Conservation (phyloP, 2,888 invertebrate species). For the Mamestra brassicae region DNA sequence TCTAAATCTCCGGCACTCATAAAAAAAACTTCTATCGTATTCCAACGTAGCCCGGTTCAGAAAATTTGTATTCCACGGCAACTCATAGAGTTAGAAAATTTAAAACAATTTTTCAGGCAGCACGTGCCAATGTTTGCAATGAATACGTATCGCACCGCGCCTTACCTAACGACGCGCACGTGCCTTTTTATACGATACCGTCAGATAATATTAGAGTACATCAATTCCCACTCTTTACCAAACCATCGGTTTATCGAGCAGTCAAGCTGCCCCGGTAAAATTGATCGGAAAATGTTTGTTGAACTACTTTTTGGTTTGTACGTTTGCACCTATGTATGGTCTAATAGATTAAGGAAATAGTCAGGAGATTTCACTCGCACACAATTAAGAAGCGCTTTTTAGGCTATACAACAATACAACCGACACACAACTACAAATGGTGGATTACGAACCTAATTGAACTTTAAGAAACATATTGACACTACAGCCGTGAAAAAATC, state of each 20-base stretch:
- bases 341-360: not conserved
- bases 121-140: constrained; percentile 78
- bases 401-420: not conserved
- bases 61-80: constrained; percentile 65
- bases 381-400: not conserved
- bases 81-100: constrained; percentile 67
- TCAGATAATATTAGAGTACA: constrained; percentile 51
- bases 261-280: constrained; percentile 22
- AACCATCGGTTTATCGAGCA: constrained; percentile 26
- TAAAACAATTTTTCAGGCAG: constrained; percentile 79
- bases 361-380: not conserved
- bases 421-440: not conserved
- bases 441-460: no score
- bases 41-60: constrained; percentile 54
- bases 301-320: not conserved
- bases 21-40: constrained; percentile 31
- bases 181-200: constrained; percentile 62
- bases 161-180: constrained; percentile 71
- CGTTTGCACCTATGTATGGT: not conserved
- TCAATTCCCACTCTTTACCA: constrained; percentile 37
- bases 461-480: no score
- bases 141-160: constrained; percentile 66
- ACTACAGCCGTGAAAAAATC: no score
- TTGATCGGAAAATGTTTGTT: constrained; percentile 6
- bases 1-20: not conserved